phyloP scores from a whole-genome alignment of 2,888 invertebrate genomes.

The Synergus itoensis region DNA sequence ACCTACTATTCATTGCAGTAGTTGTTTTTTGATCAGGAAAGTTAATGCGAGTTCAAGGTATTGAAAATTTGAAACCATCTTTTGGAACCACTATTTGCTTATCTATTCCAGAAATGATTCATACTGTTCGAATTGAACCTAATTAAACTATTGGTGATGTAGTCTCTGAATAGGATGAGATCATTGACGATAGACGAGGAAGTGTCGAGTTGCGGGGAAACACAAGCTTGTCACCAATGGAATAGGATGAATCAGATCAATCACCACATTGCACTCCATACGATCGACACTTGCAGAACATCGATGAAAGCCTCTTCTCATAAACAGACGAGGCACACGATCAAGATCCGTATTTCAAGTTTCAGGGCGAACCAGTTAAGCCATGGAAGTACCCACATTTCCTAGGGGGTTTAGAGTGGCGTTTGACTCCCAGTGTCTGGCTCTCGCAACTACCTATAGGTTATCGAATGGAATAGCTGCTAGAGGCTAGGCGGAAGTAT shows the following conservation, averaged over 20 bases:
- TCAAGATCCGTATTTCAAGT: slow-evolving; percentile 45
- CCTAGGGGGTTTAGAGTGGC: slow-evolving; percentile 45
- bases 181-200: background rate
- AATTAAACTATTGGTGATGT: background rate
- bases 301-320: background rate
- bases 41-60: background rate
- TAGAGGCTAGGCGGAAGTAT: slow-evolving; percentile 63
- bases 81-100: background rate
- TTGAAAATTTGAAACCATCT: background rate
- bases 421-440: slow-evolving; percentile 47
- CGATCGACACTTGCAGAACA: background rate
- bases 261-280: background rate
- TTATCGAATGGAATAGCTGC: slow-evolving; percentile 53
- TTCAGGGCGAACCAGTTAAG: slow-evolving; percentile 33
- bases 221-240: background rate
- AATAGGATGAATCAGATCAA: background rate
- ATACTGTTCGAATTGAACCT: background rate
- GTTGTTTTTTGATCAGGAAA: background rate
- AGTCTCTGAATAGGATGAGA: background rate
- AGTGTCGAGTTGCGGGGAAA: background rate
- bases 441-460: slow-evolving; percentile 43
- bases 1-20: too few species aligned
- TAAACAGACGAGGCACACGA: slow-evolving; percentile 19
- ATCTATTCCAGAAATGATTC: background rate
- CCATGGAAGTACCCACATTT: slow-evolving; percentile 11